phyloP scores from a whole-genome alignment of 2,888 invertebrate genomes.

The Coremacera marginata region DNA sequence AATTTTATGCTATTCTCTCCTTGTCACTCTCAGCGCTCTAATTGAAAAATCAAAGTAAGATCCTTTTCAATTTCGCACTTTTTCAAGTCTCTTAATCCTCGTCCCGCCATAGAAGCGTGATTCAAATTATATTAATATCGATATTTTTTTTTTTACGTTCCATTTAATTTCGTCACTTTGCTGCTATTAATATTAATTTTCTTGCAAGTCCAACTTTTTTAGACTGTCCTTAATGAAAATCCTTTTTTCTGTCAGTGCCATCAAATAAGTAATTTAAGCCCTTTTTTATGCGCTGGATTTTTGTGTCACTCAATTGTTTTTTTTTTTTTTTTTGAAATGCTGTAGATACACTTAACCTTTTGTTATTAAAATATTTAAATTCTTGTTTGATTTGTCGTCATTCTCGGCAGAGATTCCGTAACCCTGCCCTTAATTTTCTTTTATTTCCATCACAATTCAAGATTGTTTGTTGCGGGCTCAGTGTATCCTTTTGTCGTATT shows the following conservation, averaged over 20 bases:
- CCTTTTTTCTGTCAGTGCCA: neutral
- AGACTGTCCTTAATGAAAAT: neutral
- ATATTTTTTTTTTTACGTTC: neutral
- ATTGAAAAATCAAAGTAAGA: too few relatives aligned
- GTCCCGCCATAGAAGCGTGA: neutral
- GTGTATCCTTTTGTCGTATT: neutral
- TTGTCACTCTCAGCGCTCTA: too few relatives aligned
- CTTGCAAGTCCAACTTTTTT: neutral
- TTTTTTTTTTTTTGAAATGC: too few relatives aligned
- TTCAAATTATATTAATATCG: neutral
- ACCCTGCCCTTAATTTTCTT: neutral
- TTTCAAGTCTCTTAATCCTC: too few relatives aligned
- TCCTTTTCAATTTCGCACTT: too few relatives aligned
- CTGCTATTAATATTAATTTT: slow-evolving; percentile 3
- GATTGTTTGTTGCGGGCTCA: neutral
- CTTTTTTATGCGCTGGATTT: neutral
- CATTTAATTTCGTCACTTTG: neutral
- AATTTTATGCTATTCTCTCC: too few relatives aligned
- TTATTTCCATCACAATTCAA: slow-evolving; percentile 5
- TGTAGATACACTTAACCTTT: neutral
- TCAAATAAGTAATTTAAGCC: neutral
- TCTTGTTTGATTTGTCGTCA: slow-evolving; percentile 23
- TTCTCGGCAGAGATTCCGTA: neutral
- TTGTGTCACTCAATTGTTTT: neutral
- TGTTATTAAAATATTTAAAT: slow-evolving; percentile 18